Evolutionary conservation across 2,113 vertebrate genomes (phyloP), one percentile per base, ranked within the genome.

Genomic region (Cyanistes caeruleus): DNA sequence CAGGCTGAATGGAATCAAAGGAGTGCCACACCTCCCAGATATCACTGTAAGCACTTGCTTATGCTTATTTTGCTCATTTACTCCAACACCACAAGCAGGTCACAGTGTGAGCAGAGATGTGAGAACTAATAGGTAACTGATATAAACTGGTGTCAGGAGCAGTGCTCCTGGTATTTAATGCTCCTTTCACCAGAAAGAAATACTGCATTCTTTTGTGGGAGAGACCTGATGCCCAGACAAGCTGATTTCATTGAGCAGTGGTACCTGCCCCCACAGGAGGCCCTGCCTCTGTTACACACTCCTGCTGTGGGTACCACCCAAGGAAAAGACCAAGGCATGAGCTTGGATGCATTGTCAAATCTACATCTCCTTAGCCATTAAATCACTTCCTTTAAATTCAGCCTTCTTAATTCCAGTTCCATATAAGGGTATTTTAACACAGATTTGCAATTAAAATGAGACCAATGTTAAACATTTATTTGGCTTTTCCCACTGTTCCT

Each of bases 381-480:
- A 79, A 79, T 70, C 69, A 84, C 37, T 78, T 90, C 62, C 78
- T 94, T 95, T 72, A 82, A 91, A 95, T 52, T 73, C 5, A 77
- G 7, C 37, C 43, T 72, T 63, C 84, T 55, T 53, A 74, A 95
- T 68, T 89, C 87, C 95, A 76, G 64, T 59, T 96, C 77, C 76
- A 89, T 79, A 76, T 60, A 76, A 90, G 20, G 79, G 62, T 49
- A 92, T 92, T 97, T 97, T 74, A 56, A 92, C 69, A 94, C 3
- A 91, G 87, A 96, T 93, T 88, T 96, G 93, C 93, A 97, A 96
- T 92, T 93, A 97, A 97, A 97, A 97, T 14, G 62, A 93, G 64
- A 95, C 84, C 76, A 83, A 91, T 93, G 92, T 96, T 91, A 88
- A 95, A 90, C 28, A 56, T 95, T 97, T 96, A 87, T 93, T 97